These are phyloP conservation scores for Scaptomyza reducta DNA, from an alignment of 2,888 invertebrate species.

Conservation along the genomic window DNA sequence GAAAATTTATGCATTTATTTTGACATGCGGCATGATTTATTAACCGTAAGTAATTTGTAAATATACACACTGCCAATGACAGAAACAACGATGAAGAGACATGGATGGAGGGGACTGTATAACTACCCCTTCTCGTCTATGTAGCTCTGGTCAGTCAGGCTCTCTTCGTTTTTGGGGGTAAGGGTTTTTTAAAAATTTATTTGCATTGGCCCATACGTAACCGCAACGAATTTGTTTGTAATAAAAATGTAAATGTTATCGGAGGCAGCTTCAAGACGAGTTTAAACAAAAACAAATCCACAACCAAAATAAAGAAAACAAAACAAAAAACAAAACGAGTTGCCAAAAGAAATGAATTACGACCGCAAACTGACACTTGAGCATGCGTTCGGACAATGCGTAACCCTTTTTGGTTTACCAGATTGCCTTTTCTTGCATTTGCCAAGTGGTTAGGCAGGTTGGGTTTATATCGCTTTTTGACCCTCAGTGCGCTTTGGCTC, in stretches of 20 bases:
- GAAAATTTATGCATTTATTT: constrained; percentile 76
- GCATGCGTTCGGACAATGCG: constrained; percentile 51
- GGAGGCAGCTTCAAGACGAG: constrained; percentile 71
- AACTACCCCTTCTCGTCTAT: constrained; percentile 32
- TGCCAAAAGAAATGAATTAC: constrained; percentile 69
- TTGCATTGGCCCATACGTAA: constrained; percentile 76
- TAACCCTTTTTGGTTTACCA: constrained; percentile 62
- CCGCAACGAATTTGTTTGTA: constrained; percentile 79
- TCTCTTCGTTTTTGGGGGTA: constrained; percentile 8
- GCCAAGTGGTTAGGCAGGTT: constrained; percentile 70
- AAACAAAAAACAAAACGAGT: constrained; percentile 37
- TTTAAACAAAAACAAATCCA: constrained; percentile 32
- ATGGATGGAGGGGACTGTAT: constrained; percentile 9
- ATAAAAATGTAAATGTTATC: constrained; percentile 77
- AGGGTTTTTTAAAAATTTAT: constrained; percentile 60
- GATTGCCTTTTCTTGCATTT: constrained; percentile 33
- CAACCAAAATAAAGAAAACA: not conserved
- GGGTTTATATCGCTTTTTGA: constrained; percentile 21
- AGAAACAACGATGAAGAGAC: constrained; percentile 4
- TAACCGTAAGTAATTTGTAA: constrained; percentile 83
- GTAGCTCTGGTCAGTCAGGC: constrained; percentile 36
- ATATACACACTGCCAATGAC: constrained; percentile 37
- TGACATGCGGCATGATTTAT: constrained; percentile 84
- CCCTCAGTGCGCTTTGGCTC: constrained; percentile 2
- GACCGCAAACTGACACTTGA: constrained; percentile 72